Evolutionary conservation across 1,140 invertebrate genomes (phyloP).

Genomic region (Magallana angulata): DNA sequence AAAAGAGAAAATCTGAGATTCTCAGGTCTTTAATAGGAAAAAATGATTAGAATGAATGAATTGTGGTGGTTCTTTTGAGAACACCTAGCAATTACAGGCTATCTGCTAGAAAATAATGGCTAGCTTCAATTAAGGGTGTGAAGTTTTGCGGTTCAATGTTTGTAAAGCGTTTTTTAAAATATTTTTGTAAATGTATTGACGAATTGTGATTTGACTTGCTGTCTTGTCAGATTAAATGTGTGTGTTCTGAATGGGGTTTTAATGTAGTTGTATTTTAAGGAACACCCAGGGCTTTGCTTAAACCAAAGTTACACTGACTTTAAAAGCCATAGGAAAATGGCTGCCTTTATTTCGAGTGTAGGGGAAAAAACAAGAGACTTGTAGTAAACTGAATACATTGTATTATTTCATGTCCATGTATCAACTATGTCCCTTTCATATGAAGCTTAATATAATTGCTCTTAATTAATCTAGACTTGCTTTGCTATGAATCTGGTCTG

Average conservation of each 20-base stretch:
- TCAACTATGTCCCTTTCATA: no score
- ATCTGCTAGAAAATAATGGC: constrained; percentile 4
- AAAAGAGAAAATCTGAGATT: background rate
- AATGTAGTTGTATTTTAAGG: background rate
- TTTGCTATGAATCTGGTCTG: no score
- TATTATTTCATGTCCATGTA: no score
- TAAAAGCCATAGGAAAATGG: background rate
- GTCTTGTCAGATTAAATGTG: constrained; percentile 17
- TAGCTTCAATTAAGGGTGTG: background rate
- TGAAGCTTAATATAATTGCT: no score
- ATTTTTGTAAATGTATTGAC: constrained; percentile 12
- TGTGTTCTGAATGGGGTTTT: background rate
- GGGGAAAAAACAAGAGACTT: no score
- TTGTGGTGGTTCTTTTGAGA: background rate
- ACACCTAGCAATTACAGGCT: background rate
- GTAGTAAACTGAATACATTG: no score
- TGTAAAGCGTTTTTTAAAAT: constrained; percentile 5
- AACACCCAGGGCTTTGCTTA: constrained; percentile 1
- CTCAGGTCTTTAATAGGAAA: background rate
- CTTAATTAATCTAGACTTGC: no score
- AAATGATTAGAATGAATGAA: background rate
- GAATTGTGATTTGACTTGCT: constrained; percentile 26
- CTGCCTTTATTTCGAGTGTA: no score
- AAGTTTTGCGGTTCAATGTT: constrained; percentile 14
- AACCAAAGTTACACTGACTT: background rate